These are phyloP conservation scores for Emydoidea blandingii DNA, from an alignment of 2,797 vertebrate species.

Conservation along the genomic window DNA sequence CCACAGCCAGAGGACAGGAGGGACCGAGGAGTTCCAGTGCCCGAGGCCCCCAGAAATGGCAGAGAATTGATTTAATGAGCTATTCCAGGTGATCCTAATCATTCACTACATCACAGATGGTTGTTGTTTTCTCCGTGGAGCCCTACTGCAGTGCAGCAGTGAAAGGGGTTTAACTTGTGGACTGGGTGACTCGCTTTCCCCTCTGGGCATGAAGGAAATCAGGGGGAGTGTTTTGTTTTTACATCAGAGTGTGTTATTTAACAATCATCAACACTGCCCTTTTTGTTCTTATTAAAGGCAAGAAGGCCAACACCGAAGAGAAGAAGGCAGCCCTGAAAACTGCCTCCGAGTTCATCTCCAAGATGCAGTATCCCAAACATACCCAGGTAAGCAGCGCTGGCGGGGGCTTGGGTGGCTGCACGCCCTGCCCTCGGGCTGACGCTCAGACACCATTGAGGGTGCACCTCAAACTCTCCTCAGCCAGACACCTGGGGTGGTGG, in stretches of 20 bases:
- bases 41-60: background rate
- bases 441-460: background rate
- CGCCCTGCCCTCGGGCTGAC: background rate
- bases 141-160: background rate
- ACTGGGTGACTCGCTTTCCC: background rate
- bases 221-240: too few species aligned
- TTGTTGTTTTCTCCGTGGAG: background rate
- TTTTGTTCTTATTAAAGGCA: constrained; percentile 81
- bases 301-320: constrained; percentile 93
- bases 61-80: background rate
- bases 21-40: background rate
- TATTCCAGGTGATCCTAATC: background rate
- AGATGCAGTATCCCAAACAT: constrained; percentile 95
- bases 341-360: constrained; percentile 95
- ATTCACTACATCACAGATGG: background rate
- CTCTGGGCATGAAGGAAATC: background rate
- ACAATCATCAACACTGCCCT: background rate
- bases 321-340: constrained; percentile 93
- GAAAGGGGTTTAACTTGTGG: background rate
- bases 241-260: background rate
- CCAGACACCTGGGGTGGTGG: too few species aligned
- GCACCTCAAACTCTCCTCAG: background rate
- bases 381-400: constrained; percentile 86
- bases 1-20: background rate
- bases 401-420: fast-evolving